A percentile compares a stretch with the other conserved stretches of the same genome.
These are phyloP conservation scores for Corapipo altera DNA, from an alignment of 2,113 vertebrate species.

Conservation along the genomic window DNA sequence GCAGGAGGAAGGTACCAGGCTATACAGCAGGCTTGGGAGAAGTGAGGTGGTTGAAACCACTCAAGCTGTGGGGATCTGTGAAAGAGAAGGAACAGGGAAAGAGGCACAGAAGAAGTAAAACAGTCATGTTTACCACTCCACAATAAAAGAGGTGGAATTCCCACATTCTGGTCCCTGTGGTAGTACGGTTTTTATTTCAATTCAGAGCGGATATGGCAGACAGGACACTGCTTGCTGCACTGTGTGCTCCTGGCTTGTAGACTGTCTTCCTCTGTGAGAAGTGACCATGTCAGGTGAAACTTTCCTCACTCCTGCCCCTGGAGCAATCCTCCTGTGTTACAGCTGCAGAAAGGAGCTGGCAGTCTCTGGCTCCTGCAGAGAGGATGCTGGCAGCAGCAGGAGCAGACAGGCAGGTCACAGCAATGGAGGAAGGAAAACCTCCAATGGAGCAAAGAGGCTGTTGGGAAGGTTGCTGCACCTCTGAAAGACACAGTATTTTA, in stretches of 20 bases:
- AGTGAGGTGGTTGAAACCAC: not conserved
- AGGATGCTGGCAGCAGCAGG: not conserved
- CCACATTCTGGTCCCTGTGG: not conserved
- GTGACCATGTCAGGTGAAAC: not conserved
- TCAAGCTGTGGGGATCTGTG: not conserved
- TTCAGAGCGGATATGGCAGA: not conserved
- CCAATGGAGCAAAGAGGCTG: not conserved
- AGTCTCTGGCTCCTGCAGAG: not conserved
- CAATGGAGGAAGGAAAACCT: not conserved
- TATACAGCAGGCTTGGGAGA: not conserved
- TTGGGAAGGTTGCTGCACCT: not conserved
- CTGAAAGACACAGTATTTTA: not conserved
- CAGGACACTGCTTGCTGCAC: accelerated
- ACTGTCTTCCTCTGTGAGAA: not conserved
- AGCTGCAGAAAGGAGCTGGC: not conserved
- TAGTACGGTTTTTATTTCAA: not conserved
- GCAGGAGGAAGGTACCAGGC: not conserved
- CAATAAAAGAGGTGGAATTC: not conserved
- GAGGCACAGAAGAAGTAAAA: not conserved
- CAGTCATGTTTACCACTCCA: not conserved
- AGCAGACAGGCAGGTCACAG: not conserved
- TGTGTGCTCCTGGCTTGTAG: accelerated
- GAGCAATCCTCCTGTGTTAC: not conserved
- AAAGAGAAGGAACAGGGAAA: not conserved
- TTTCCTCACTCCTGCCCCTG: not conserved